A percentile compares a stretch with the other conserved stretches of the same genome.
Evolutionary conservation across 2,113 vertebrate genomes (phyloP).

Genomic region (Megalops atlanticus): DNA sequence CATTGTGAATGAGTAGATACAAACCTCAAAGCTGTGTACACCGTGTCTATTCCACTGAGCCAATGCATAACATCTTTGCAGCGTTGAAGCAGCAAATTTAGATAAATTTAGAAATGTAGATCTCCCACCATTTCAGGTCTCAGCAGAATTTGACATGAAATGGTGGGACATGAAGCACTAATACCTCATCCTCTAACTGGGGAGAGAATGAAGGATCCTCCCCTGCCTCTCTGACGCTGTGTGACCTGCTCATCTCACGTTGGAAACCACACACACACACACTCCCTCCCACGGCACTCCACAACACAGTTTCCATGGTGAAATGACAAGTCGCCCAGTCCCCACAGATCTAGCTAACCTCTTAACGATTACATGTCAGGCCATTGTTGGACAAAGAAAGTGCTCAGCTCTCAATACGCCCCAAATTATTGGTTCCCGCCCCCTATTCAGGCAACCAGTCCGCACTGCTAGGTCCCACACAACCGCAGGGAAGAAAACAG

Average conservation of each 20-base stretch:
- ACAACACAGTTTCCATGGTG: constrained; percentile 48
- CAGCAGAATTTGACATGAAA: too few species aligned
- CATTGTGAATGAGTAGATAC: too few species aligned
- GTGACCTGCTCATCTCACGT: not conserved
- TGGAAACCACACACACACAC: not conserved
- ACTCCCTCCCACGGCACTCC: constrained; percentile 16
- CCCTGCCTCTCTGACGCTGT: too few species aligned
- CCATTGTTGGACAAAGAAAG: constrained; percentile 48
- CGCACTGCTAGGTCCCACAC: not conserved
- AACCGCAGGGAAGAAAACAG: not conserved
- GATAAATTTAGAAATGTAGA: too few species aligned
- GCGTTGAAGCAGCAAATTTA: too few species aligned
- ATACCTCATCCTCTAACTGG: too few species aligned
- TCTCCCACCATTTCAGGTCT: too few species aligned
- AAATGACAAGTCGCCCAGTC: constrained; percentile 45
- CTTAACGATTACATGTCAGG: constrained; percentile 46
- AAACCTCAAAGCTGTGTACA: too few species aligned
- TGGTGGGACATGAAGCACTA: too few species aligned
- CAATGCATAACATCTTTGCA: too few species aligned
- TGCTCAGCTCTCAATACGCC: constrained; percentile 42
- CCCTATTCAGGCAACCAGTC: not conserved
- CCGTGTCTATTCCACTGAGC: too few species aligned
- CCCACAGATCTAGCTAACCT: constrained; percentile 43
- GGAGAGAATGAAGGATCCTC: not conserved
- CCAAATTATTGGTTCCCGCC: constrained; percentile 22